Evolutionary conservation across 2,113 vertebrate species (phyloP), one percentile per base, ranked within the genome.

Genomic region (Lophotis ruficrista): DNA sequence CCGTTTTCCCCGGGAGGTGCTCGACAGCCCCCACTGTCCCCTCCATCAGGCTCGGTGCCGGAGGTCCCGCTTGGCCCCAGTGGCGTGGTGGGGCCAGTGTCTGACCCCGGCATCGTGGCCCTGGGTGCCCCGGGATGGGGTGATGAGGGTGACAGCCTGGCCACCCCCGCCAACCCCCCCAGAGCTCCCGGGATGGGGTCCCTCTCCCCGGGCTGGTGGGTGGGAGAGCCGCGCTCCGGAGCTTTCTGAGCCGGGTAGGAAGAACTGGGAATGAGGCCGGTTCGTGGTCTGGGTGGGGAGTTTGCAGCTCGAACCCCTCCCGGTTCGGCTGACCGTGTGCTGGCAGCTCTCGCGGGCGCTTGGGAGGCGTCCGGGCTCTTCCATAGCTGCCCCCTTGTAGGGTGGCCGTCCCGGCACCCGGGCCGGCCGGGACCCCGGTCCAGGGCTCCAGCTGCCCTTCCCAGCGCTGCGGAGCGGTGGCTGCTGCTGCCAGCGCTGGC

Each of bases 341-440:
- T 76, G 61, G 76, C 79, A 69, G 89, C 79, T 35, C 57, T 35
- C 2, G 6, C 3, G 56, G 73, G 79, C 7, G 41, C 71, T 14
- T 12, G 66, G 76, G 62, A 33, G 66, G 66, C 1, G n/a, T 31
- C 65, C 3, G 4, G 33, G 19, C 41, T 19, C 20, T 3, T 27
- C 1, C 12, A 65, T 21, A 35, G 71, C 58, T 5, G 7, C 23
- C 28, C 5, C 24, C 23, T 13, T 2, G 1, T 8, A 16, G 43
- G 37, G 62, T 5, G 27, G 35, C 45, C 6, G 4, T 15, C 30
- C 37, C 5, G 4, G 27, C 16, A 27, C 38, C 66, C 41, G 3
- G 51, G 28, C 21, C 5, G 3, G 7, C 22, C 6, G 4, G 37
- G 76, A 48, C 15, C 17, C 56, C 1, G 4, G 2, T 8, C 6